Conservation (phyloP, 2,113 vertebrate species). For the Semnopithecus entellus region DNA sequence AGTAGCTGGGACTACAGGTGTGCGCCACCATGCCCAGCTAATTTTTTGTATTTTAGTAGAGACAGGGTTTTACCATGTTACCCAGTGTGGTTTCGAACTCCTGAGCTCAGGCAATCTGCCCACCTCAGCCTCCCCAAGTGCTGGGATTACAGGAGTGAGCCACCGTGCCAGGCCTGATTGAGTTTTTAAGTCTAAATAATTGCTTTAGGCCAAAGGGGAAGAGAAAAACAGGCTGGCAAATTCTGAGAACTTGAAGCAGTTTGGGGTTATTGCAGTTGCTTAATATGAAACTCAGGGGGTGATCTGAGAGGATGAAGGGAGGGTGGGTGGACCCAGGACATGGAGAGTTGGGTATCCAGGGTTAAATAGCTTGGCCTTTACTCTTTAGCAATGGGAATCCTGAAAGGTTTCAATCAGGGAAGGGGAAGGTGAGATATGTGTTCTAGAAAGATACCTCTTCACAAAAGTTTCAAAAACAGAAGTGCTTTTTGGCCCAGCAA, state of each 20-base stretch:
- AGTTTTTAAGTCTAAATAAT: constrained; percentile 5
- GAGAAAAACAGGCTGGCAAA: background rate
- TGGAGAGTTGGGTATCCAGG: background rate
- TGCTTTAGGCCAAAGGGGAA: background rate
- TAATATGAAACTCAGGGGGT: background rate
- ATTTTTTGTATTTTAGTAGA: no score
- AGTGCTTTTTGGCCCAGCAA: background rate
- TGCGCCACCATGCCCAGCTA: no score
- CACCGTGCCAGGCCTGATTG: background rate
- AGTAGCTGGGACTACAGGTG: no score
- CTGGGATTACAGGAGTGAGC: no score
- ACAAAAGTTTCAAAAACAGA: background rate
- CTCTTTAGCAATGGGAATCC: background rate
- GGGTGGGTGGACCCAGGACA: no score
- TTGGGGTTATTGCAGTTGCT: background rate
- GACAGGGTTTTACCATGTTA: no score
- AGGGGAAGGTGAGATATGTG: background rate
- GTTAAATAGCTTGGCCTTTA: background rate
- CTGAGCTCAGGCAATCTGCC: no score
- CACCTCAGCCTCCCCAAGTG: no score
- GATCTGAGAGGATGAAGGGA: background rate
- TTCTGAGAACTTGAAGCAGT: background rate
- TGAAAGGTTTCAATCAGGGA: background rate
- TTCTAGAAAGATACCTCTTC: background rate
- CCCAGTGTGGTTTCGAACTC: no score